Percentiles rank a stretch among this genome's conserved stretches.
These are phyloP conservation scores for Andrena cerasifolii DNA, from an alignment of 1,140 invertebrate genomes.

Conservation along the genomic window DNA sequence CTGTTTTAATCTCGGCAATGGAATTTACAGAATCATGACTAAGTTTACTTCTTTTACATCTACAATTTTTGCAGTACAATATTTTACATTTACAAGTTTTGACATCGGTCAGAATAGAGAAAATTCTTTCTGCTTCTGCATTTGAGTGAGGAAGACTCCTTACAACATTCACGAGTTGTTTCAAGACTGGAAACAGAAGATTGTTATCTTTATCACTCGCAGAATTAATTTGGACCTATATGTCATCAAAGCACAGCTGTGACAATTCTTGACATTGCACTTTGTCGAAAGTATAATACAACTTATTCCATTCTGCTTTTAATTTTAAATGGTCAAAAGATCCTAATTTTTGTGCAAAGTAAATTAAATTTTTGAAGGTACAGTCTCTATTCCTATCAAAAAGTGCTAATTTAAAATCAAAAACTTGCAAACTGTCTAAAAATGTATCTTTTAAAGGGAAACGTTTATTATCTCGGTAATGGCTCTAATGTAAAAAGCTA, in stretches of 20 bases:
- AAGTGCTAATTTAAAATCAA: not conserved
- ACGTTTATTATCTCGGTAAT: not conserved
- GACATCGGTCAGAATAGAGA: not conserved
- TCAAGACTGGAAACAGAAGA: not conserved
- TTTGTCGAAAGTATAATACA: not conserved
- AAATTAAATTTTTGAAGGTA: not conserved
- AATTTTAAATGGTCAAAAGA: not conserved
- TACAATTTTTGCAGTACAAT: not conserved
- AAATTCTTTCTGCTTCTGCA: not conserved
- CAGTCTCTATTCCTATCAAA: not conserved
- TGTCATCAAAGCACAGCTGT: not conserved
- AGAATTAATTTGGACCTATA: not conserved
- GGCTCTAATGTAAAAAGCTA: not conserved
- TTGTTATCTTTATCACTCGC: not conserved
- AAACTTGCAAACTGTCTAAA: not conserved
- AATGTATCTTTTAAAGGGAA: not conserved
- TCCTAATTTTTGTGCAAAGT: not conserved
- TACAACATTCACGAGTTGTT: not conserved
- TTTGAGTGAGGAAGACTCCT: not conserved
- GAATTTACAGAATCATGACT: not conserved
- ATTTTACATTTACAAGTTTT: not conserved
- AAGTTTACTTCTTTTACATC: not conserved
- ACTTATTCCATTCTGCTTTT: not conserved
- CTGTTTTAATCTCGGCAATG: not conserved
- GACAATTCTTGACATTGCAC: not conserved